Evolutionary conservation across 2,113 vertebrate species (phyloP), one percentile per base, ranked within the genome.

Genomic region (Candoia aspera): DNA sequence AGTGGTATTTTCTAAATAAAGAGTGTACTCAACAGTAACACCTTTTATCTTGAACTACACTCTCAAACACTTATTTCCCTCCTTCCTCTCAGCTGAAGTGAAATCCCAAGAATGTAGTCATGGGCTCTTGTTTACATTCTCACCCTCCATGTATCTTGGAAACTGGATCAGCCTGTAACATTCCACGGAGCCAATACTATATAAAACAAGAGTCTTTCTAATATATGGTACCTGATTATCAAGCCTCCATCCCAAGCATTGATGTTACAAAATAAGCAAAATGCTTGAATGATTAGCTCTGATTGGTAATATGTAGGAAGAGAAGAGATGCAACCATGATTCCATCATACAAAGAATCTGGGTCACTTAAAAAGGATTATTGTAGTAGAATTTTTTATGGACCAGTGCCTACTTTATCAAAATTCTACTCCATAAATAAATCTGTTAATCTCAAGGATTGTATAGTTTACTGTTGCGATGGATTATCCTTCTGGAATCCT

Each of bases 91-190:
- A 15, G 94, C 95, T 93, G 73, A 94, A 89, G 19, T 92, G 94
- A 95, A 96, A 97, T 96, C 95, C 96, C 95, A 98, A 97, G 98
- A 98, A 98, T 96, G 97, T 96, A 97, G 96, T 94, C 92, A 92
- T 60, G 92, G 93, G 96, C 96, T 94, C 95, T 92, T 97, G 95
- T 94, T 96, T 93, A 95, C 87, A 93, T 97, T 97, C 97, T 97
- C 97, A 95, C 92, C 96, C 96, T 93, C 94, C 33, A 3, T 0
- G 93, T 97, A 95, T 97, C 97, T 95, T 59, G 92, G 97, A 96
- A 96, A 96, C 96, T 88, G 54, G 96, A 95, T 96, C 96, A 97
- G 96, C 96, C 96, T 95, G 97, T 37, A 49, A 79, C 97, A 95
- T 96, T 97, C 96, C 97, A 94, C 91, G 0, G 87, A 60, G 53